A percentile compares a stretch with the other conserved stretches of the same genome.
Evolutionary conservation across 2,113 vertebrate genomes (phyloP).

Genomic region (Nothobranchius kuhntae): DNA sequence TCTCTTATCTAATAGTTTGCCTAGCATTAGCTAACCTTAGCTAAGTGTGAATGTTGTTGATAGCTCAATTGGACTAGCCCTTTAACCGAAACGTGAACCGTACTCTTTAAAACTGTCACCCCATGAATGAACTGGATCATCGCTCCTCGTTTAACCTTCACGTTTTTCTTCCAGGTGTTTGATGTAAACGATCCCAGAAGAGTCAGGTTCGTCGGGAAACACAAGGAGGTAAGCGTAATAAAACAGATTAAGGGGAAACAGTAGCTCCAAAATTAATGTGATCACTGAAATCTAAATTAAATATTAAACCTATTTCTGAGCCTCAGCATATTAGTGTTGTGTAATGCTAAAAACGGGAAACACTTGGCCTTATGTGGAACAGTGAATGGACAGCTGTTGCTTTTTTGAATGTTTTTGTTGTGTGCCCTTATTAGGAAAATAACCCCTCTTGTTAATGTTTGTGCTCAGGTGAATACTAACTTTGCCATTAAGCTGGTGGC

Average conservation of each 20-base stretch:
- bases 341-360: no score
- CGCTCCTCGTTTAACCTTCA: no score
- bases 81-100: no score
- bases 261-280: background rate
- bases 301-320: no score
- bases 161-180: conserved; percentile 79
- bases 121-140: no score
- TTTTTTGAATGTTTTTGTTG: background rate
- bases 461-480: conserved; percentile 88
- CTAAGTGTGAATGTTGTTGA: background rate
- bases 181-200: conserved; percentile 85
- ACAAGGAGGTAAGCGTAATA: conserved; percentile 87
- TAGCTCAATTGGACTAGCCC: conserved; percentile 2
- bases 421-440: background rate
- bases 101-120: background rate
- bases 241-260: background rate
- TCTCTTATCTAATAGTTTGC: no score
- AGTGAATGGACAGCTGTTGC: no score
- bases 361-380: no score
- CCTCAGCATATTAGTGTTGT: no score
- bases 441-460: no score
- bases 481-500: conserved; percentile 94
- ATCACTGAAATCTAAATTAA: no score
- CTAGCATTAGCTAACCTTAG: conserved; percentile 27
- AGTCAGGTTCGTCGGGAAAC: conserved; percentile 84